Evolutionary conservation across 2,113 vertebrate species (phyloP), one percentile per base, ranked within the genome.

Genomic region (Podilymbus podiceps): DNA sequence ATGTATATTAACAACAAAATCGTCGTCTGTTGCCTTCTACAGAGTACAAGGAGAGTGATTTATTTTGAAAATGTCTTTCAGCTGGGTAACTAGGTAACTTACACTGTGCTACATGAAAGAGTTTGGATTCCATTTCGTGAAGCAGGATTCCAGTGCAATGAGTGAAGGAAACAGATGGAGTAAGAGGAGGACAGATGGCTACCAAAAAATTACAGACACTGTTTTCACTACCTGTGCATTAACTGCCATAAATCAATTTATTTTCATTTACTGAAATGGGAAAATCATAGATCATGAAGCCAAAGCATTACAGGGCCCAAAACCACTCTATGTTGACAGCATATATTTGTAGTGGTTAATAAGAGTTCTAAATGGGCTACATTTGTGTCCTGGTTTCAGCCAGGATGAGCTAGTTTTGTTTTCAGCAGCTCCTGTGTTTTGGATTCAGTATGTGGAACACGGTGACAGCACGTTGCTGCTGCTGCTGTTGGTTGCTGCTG

Each of bases 131-230:
- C 91, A 49, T 96, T 97, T 96, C 89, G 30, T 87, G 95, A 90
- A 93, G 53, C 95, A 96, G 64, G 76, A 97, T 97, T 97, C 96
- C 97, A 81, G 62, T 30, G 85, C 59, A 52, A 49, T 97, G 97
- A 98, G 97, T 98, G 98, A 98, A 98, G 96, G 98, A 96, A 97
- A 97, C 96, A 97, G 97, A 97, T 98, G 97, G 97, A 85, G 55
- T 89, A 95, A 85, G 44, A 77, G 85, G 21, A 96, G 85, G 85
- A 97, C 95, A 89, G 69, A 89, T 92, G 95, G 87, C 85, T 95
- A 74, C n/a, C 77, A 87, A 90, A 93, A 87, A 92, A 69, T 69
- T 90, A 64, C 56, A 89, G 90, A 55, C 84, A 84, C 71, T 0
- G 1, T 90, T 96, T 96, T 66, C 63, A 87, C 62, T 96, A 86